These are phyloP conservation scores for Drosophila pegasa DNA, from an alignment of 2,888 invertebrate genomes.

Conservation along the genomic window DNA sequence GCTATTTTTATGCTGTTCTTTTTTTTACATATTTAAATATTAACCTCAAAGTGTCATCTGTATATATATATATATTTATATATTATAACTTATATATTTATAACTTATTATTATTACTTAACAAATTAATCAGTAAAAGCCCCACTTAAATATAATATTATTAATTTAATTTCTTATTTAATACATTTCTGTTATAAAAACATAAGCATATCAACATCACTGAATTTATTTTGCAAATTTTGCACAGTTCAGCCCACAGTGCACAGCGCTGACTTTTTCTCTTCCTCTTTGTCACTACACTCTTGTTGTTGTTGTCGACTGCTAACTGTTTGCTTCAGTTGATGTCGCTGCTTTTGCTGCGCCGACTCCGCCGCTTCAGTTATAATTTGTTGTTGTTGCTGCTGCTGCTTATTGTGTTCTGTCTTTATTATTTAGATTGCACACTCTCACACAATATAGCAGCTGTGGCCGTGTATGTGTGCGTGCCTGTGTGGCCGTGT, in stretches of 20 bases:
- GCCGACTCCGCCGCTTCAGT: slow-evolving; percentile 50
- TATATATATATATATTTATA: neutral
- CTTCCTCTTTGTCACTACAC: slow-evolving; percentile 31
- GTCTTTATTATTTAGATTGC: slow-evolving; percentile 67
- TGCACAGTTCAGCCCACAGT: slow-evolving; percentile 29
- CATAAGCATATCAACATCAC: neutral
- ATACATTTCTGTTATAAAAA: neutral
- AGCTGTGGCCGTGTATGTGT: slow-evolving; percentile 34
- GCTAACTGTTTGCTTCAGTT: slow-evolving; percentile 69
- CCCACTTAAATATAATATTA: too few species aligned
- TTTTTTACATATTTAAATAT: neutral
- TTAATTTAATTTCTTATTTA: too few species aligned
- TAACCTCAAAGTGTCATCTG: too few species aligned
- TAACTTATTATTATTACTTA: neutral
- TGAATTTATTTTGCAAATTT: neutral
- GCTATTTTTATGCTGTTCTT: neutral
- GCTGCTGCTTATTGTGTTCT: slow-evolving; percentile 43
- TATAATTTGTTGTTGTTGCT: slow-evolving; percentile 51
- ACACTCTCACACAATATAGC: slow-evolving; percentile 45
- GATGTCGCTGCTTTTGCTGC: slow-evolving; percentile 46
- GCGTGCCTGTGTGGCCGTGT: neutral
- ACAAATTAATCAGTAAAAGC: too few species aligned
- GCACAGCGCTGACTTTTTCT: slow-evolving; percentile 10
- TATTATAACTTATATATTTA: neutral
- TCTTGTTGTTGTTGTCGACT: slow-evolving; percentile 27